Evolutionary conservation across 2,797 vertebrate genomes (phyloP).

Genomic region (Neosilurus mollespiculum): DNA sequence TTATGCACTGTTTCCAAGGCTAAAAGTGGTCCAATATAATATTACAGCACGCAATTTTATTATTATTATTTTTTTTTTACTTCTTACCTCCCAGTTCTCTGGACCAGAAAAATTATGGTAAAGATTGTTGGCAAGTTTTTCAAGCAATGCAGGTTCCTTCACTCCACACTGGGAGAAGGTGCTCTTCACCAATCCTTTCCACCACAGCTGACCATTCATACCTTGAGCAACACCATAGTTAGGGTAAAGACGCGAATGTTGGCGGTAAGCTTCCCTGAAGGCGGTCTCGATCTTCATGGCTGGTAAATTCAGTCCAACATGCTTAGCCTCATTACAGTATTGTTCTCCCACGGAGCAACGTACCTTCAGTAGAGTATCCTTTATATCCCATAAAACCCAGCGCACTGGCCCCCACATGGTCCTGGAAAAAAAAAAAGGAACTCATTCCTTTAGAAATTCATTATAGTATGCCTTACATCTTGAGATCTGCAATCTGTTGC

Average conservation of each 20-base stretch:
- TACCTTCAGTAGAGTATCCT: conserved; percentile 87
- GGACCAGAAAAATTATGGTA: conserved; percentile 80
- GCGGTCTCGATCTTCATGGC: conserved; percentile 67
- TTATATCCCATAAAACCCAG: conserved; percentile 91
- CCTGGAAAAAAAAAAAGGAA: conserved; percentile 8
- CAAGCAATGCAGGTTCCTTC: conserved; percentile 66
- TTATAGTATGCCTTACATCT: not conserved
- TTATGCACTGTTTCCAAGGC: no score
- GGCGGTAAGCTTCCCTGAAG: conserved; percentile 72
- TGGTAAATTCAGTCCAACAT: conserved; percentile 72
- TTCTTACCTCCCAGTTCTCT: conserved; percentile 82
- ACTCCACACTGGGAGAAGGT: conserved; percentile 80
- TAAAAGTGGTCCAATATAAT: no score
- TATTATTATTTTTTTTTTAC: no score
- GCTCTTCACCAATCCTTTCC: conserved; percentile 77
- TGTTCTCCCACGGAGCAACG: conserved; percentile 80
- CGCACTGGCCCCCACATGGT: conserved; percentile 73
- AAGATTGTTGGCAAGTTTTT: conserved; percentile 75
- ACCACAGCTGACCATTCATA: conserved; percentile 83
- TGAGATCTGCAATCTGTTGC: not conserved
- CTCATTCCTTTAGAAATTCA: not conserved
- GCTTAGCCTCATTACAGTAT: conserved; percentile 80
- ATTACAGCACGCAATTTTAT: no score
- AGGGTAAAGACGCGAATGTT: conserved; percentile 75
- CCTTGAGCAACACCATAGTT: conserved; percentile 83